A percentile compares a stretch with the other conserved stretches of the same genome.
Evolutionary conservation across 2,113 vertebrate species (phyloP).

Genomic region (Trichechus manatus): DNA sequence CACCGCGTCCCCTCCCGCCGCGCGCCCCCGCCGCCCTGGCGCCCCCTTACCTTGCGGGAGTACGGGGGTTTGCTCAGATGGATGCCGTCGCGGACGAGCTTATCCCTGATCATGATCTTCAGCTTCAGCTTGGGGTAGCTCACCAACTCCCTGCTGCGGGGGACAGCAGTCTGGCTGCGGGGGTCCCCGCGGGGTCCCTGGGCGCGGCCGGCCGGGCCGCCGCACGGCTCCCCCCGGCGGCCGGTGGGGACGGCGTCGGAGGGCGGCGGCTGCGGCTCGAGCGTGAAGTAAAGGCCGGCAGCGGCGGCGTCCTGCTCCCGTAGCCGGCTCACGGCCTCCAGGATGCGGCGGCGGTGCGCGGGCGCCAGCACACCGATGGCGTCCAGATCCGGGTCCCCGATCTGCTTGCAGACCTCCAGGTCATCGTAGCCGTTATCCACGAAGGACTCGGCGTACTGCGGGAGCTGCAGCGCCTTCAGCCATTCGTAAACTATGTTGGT

Average conservation of each 20-base stretch:
- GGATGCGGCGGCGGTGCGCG: constrained; percentile 94
- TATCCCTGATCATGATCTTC: constrained; percentile 99
- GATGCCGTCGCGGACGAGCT: constrained; percentile 95
- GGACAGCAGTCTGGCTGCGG: constrained; percentile 87
- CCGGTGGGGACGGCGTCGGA: constrained; percentile 74
- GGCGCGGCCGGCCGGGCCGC: constrained; percentile 74
- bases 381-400: constrained; percentile 98
- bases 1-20: neutral
- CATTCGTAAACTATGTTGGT: constrained; percentile 98
- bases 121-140: constrained; percentile 95
- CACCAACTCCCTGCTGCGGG: constrained; percentile 87
- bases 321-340: constrained; percentile 94
- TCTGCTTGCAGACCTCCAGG: constrained; percentile 99
- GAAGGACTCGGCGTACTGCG: constrained; percentile 96
- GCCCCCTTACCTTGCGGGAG: constrained; percentile 95
- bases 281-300: constrained; percentile 96
- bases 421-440: constrained; percentile 99
- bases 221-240: constrained; percentile 89
- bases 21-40: neutral
- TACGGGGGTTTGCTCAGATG: constrained; percentile 95
- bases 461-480: constrained; percentile 96
- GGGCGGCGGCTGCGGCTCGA: constrained; percentile 90
- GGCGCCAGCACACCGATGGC: constrained; percentile 96
- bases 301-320: constrained; percentile 93
- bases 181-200: constrained; percentile 82